Evolutionary conservation across 2,113 vertebrate species (phyloP).

Genomic region (Rhombomys opimus): DNA sequence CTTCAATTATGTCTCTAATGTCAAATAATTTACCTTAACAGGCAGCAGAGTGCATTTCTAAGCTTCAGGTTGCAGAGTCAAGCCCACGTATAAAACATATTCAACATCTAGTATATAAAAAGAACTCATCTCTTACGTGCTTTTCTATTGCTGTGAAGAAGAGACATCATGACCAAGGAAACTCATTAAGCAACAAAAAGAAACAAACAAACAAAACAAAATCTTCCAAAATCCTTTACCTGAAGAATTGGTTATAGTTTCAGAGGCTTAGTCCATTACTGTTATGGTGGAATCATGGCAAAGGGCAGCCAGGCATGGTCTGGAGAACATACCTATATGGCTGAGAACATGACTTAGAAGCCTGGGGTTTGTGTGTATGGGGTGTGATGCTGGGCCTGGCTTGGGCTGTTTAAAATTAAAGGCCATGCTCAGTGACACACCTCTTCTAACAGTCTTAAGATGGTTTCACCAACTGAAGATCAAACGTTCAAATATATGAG

Average conservation of each 20-base stretch:
- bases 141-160: background rate
- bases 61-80: background rate
- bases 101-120: background rate
- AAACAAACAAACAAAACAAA: background rate
- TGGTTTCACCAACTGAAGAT: too few relatives aligned
- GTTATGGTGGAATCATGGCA: background rate
- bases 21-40: conserved; percentile 14
- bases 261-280: background rate
- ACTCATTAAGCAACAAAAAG: background rate
- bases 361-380: background rate
- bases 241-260: background rate
- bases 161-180: background rate
- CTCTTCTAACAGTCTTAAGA: background rate
- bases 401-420: background rate
- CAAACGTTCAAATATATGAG: background rate
- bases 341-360: background rate
- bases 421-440: too few relatives aligned
- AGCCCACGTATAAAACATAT: background rate
- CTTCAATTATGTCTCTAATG: background rate
- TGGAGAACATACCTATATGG: background rate
- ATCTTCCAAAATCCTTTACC: background rate
- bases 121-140: background rate
- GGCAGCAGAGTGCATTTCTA: background rate
- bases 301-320: background rate
- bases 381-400: background rate